These are phyloP conservation scores for Thalassoma bifasciatum DNA, from an alignment of 2,113 vertebrate genomes.

Conservation along the genomic window DNA sequence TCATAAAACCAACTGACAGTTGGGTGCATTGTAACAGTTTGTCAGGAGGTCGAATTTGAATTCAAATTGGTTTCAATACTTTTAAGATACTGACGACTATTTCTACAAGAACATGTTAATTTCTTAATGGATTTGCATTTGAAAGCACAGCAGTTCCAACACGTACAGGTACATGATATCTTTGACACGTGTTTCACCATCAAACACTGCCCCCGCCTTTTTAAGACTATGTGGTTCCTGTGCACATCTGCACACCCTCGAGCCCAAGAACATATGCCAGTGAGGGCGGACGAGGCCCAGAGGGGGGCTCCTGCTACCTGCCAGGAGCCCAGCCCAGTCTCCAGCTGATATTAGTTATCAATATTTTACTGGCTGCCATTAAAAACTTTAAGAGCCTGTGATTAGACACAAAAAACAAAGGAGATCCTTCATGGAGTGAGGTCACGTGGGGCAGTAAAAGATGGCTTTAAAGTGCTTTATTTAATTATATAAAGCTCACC, in stretches of 20 bases:
- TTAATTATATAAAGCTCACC: conserved; percentile 68
- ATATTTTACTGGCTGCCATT: conserved; percentile 75
- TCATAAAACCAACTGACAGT: too few relatives aligned
- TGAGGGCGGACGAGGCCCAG: conserved; percentile 44
- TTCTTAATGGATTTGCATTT: neutral
- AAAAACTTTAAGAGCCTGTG: conserved; percentile 74
- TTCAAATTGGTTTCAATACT: too few relatives aligned
- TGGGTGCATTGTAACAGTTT: too few relatives aligned
- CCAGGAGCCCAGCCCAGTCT: conserved; percentile 47
- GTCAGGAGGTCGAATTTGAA: too few relatives aligned
- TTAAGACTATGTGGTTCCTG: conserved; percentile 13
- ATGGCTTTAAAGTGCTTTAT: conserved; percentile 69
- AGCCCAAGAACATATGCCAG: conserved; percentile 58
- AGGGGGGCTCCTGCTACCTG: conserved; percentile 53
- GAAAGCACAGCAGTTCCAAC: neutral
- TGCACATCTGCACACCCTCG: conserved; percentile 51
- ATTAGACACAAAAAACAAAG: conserved; percentile 78
- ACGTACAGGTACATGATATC: neutral
- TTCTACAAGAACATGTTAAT: neutral
- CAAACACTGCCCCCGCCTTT: conserved; percentile 4
- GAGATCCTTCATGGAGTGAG: conserved; percentile 63
- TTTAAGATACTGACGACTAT: neutral
- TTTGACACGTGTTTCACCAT: neutral
- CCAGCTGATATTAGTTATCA: conserved; percentile 80
- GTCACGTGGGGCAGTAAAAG: conserved; percentile 72